A percentile compares a stretch with the other conserved stretches of the same genome.
phyloP scores from a whole-genome alignment of 2,113 vertebrate genomes.

The Oceanodroma tethys region DNA sequence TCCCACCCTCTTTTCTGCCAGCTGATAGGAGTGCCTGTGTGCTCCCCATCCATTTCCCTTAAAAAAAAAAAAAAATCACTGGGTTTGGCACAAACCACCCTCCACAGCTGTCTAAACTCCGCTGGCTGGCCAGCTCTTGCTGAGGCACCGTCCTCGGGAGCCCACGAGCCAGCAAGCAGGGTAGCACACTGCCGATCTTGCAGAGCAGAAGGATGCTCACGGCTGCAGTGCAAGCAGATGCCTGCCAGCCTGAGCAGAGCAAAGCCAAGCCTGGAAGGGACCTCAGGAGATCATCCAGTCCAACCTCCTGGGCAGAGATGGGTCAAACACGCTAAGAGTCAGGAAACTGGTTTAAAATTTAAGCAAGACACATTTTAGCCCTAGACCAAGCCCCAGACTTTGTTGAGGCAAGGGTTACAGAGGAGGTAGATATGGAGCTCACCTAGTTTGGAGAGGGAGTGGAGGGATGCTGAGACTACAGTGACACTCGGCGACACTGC shows the following conservation, averaged over 20 bases:
- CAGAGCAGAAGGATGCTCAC: not conserved
- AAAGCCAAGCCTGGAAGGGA: not conserved
- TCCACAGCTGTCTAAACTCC: not conserved
- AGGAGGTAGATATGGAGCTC: not conserved
- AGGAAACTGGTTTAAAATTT: not conserved
- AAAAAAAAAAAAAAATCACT: not conserved
- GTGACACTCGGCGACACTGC: not conserved
- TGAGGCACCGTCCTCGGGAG: rapidly evolving
- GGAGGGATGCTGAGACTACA: not conserved
- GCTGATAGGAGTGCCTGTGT: not conserved
- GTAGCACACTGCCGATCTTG: not conserved
- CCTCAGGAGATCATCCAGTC: rapidly evolving
- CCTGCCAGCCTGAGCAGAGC: not conserved
- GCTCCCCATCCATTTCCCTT: too few relatives aligned
- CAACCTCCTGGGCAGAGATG: not conserved
- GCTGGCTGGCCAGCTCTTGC: not conserved
- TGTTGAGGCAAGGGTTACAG: not conserved
- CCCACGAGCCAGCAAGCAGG: not conserved
- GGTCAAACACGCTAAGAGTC: rapidly evolving
- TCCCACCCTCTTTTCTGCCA: not conserved
- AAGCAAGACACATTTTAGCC: rapidly evolving
- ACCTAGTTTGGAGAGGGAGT: not conserved
- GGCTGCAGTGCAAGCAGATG: not conserved
- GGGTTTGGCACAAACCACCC: not conserved
- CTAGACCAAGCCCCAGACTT: not conserved